Base-by-base conservation (phyloP, 2,797 vertebrate genomes). In the Lepilemur septentrionalis region DNA sequence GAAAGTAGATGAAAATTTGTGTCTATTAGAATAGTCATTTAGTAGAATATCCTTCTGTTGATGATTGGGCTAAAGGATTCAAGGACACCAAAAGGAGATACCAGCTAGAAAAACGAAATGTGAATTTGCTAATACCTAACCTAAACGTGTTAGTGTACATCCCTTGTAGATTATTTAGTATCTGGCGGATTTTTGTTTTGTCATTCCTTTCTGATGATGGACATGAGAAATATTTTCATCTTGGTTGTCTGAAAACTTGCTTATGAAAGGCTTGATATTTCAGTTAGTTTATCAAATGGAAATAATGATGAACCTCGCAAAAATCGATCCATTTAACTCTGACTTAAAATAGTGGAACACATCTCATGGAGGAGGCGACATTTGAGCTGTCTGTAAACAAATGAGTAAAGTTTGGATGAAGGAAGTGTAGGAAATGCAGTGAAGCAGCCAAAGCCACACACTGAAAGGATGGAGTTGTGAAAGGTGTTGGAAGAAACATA, bases 381-480 rank as follows among this genome's bases (percentile, higher is more conserved):
- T 96, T 57, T 76, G 52, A 93, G 72, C 84, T 86, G 23, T 12
- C 28, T 80, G 35, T 96, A 75, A 95, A 80, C 32, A 59, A 69
- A 80, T 82, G 52, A 87, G 61, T 79, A 46, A 50, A 18, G 7
- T 86, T 95, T 79, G 48, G 65, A 15, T 96, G 69, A 88, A 81
- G 38, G 15, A 86, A 32, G 4, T 73, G 14, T 30, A 59, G 63
- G 35, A 59, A 91, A 72, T 61, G 4, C 35, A 90, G 79, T 86
- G 35, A 73, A 63, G 50, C 23, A 73, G 30, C 48, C 20, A 48
- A 63, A 75, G 38, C 38, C 63, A 55, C 80, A 82, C 41, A 57
- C 82, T 73, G 48, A 85, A 80, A 86, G 46, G 28, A 15, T 72
- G n/a, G 20, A 72, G 1, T 93, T 30, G 32, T 55, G 63, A 61